These are phyloP conservation scores for Numida meleagris DNA, from an alignment of 2,113 vertebrate species.

Conservation along the genomic window DNA sequence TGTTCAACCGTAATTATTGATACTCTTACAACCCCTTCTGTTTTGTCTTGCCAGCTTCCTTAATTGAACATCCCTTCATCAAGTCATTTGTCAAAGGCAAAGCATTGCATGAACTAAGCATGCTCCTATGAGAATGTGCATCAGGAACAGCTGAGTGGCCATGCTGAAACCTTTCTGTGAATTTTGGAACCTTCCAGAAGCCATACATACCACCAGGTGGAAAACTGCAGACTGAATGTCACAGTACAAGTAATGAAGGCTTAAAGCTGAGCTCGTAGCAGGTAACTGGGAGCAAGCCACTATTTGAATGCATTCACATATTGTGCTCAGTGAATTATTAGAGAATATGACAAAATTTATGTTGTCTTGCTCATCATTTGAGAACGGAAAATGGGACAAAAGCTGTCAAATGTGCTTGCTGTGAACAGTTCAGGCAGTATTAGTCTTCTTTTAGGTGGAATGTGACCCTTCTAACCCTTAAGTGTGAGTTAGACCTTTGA, in stretches of 20 bases:
- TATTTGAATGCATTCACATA: background rate
- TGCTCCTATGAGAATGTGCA: background rate
- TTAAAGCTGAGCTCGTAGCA: background rate
- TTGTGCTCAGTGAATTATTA: conserved; percentile 4
- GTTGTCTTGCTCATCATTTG: conserved; percentile 2
- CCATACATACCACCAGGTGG: background rate
- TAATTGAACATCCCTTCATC: background rate
- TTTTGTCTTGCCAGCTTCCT: background rate
- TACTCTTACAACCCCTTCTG: background rate
- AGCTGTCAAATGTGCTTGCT: conserved; percentile 15
- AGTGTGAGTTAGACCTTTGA: conserved; percentile 56
- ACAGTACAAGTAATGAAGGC: background rate
- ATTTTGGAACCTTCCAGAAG: background rate
- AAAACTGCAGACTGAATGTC: background rate
- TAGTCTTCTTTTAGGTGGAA: conserved; percentile 34
- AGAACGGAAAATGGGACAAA: conserved; percentile 4
- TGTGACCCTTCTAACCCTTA: conserved; percentile 55
- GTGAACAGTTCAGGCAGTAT: background rate
- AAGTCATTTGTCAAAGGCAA: background rate
- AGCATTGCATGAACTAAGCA: background rate
- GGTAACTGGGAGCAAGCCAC: background rate
- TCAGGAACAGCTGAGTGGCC: background rate
- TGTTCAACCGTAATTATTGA: background rate
- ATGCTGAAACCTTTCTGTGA: background rate
- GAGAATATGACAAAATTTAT: conserved; percentile 23